Percentiles rank a stretch among this genome's conserved stretches.
These are phyloP conservation scores for Oegoconia quadripuncta DNA, from an alignment of 2,888 invertebrate species.

Conservation along the genomic window DNA sequence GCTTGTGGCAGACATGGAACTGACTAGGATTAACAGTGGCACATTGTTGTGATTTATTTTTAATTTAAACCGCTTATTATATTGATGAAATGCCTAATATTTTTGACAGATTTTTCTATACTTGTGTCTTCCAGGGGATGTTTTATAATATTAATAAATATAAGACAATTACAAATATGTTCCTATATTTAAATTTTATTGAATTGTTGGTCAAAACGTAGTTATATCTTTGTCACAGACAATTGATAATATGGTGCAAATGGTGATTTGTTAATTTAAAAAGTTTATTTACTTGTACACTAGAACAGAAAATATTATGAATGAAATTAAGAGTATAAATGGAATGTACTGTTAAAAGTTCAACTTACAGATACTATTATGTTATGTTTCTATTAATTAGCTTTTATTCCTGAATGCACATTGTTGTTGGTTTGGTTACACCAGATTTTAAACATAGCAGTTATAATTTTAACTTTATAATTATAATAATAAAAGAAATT, in stretches of 20 bases:
- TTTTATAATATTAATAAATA: constrained; percentile 19
- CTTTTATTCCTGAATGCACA: too few species aligned
- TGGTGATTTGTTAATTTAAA: constrained; percentile 26
- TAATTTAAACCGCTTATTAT: constrained; percentile 28
- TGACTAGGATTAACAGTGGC: constrained; percentile 75
- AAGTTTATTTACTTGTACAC: constrained; percentile 12
- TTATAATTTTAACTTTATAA: too few species aligned
- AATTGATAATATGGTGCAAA: constrained; percentile 14
- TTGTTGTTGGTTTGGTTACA: too few species aligned
- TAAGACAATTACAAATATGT: constrained; percentile 37
- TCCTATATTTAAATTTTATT: constrained; percentile 61
- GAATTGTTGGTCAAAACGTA: constrained; percentile 53
- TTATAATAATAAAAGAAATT: too few species aligned
- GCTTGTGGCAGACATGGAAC: constrained; percentile 78
- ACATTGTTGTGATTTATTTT: constrained; percentile 48
- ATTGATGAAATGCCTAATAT: constrained; percentile 37
- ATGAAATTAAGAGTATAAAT: neutral
- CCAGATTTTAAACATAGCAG: too few species aligned
- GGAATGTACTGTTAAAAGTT: too few species aligned
- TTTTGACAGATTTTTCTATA: constrained; percentile 44
- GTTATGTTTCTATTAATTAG: too few species aligned
- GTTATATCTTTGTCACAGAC: constrained; percentile 47
- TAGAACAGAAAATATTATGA: neutral
- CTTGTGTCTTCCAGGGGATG: constrained; percentile 61
- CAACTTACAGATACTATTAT: too few species aligned